phyloP scores from a whole-genome alignment of 1,140 invertebrate genomes.

The Helicoverpa zea region DNA sequence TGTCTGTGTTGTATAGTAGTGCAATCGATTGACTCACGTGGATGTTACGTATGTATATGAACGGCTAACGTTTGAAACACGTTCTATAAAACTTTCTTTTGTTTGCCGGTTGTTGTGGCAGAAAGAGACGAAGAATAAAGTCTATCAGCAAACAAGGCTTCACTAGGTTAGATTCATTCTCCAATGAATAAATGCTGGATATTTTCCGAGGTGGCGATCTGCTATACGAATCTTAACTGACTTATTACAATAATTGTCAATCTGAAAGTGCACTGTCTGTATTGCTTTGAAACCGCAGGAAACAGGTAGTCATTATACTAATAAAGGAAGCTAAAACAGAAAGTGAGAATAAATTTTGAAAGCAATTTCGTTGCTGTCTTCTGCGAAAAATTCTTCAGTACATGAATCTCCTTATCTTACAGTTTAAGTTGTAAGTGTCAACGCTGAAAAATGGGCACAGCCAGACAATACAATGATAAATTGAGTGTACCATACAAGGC shows the following conservation, averaged over 20 bases:
- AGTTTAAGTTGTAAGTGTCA: slow-evolving; percentile 20
- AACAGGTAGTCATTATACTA: background rate
- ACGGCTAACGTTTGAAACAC: slow-evolving; percentile 46
- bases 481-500: slow-evolving; percentile 15
- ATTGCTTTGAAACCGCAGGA: background rate
- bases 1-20: background rate
- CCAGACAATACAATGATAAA: slow-evolving; percentile 29
- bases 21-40: slow-evolving; percentile 35
- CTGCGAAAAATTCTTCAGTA: background rate
- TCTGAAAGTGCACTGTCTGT: no score
- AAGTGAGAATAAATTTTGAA: background rate
- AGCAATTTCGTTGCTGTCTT: background rate
- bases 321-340: background rate
- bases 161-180: background rate
- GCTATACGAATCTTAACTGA: no score
- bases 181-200: no score
- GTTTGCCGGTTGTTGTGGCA: slow-evolving; percentile 2
- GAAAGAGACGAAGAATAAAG: background rate
- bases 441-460: slow-evolving; percentile 23
- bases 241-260: no score
- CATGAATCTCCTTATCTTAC: slow-evolving; percentile 19
- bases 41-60: slow-evolving; percentile 28
- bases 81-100: slow-evolving; percentile 50
- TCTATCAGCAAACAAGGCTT: background rate
- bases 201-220: no score